A percentile compares a stretch with the other conserved stretches of the same genome.
Evolutionary conservation across 2,113 vertebrate genomes (phyloP).

Genomic region (Alces alces): DNA sequence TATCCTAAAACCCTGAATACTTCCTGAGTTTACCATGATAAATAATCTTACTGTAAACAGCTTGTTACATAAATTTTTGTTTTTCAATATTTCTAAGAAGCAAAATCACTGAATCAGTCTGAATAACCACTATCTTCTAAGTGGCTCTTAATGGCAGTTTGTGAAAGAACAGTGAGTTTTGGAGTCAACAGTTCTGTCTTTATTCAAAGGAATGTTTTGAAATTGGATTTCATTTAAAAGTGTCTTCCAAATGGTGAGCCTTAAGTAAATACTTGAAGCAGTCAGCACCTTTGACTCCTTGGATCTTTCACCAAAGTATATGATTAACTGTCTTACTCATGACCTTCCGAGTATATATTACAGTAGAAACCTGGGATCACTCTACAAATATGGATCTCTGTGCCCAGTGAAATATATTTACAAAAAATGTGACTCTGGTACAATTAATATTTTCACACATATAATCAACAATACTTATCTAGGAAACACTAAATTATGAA

Average conservation of each 20-base stretch:
- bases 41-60: neutral
- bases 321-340: neutral
- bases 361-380: neutral
- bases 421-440: neutral
- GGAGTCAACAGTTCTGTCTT: neutral
- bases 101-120: neutral
- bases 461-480: neutral
- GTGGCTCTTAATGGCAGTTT: neutral
- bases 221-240: neutral
- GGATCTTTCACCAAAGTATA: neutral
- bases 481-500: neutral
- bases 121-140: neutral
- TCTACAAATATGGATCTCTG: neutral
- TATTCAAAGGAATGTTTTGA: neutral
- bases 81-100: neutral
- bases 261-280: neutral
- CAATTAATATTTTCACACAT: neutral
- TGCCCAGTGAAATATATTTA: neutral
- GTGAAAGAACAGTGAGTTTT: neutral
- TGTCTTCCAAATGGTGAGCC: neutral
- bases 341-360: neutral
- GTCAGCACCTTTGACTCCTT: neutral
- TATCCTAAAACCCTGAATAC: neutral
- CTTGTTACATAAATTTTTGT: neutral
- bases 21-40: neutral